A percentile compares a stretch with the other conserved stretches of the same genome.
Evolutionary conservation across 2,797 vertebrate species (phyloP).

Genomic region (Epinephelus coioides): DNA sequence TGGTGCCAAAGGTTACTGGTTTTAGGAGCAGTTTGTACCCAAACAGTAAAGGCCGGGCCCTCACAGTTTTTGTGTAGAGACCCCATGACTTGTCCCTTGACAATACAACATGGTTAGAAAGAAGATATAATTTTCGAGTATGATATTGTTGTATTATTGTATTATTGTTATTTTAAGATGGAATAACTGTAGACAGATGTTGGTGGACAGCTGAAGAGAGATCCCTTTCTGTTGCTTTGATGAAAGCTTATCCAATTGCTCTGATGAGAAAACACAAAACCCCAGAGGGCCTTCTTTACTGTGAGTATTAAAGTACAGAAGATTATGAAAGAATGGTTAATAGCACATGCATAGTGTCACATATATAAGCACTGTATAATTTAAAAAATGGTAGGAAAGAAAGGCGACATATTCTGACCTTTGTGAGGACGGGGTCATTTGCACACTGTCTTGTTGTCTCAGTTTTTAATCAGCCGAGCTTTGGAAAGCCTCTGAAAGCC

Average conservation of each 20-base stretch:
- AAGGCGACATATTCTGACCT: background rate
- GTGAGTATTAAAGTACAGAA: constrained; percentile 26
- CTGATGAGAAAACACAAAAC: constrained; percentile 37
- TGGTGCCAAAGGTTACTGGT: constrained; percentile 34
- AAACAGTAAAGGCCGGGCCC: constrained; percentile 15
- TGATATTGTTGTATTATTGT: background rate
- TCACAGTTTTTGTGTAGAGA: background rate
- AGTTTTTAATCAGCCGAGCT: background rate
- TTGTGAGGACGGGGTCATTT: background rate
- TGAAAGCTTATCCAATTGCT: constrained; percentile 29
- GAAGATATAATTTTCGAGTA: background rate
- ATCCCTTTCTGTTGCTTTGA: constrained; percentile 22
- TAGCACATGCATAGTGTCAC: background rate
- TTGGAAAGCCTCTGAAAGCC: constrained; percentile 3
- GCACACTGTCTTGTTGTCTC: background rate
- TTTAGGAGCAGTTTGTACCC: constrained; percentile 35
- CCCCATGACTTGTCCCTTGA: background rate
- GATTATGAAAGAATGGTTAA: background rate
- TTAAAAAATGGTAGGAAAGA: background rate
- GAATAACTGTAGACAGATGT: constrained; percentile 11
- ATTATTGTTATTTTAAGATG: background rate
- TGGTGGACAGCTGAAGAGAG: background rate
- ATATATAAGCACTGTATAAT: background rate
- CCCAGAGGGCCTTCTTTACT: constrained; percentile 22
- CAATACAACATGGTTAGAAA: background rate